Evolutionary conservation across 2,888 invertebrate species (phyloP).

Genomic region (Hermaeophaga mercurialis): DNA sequence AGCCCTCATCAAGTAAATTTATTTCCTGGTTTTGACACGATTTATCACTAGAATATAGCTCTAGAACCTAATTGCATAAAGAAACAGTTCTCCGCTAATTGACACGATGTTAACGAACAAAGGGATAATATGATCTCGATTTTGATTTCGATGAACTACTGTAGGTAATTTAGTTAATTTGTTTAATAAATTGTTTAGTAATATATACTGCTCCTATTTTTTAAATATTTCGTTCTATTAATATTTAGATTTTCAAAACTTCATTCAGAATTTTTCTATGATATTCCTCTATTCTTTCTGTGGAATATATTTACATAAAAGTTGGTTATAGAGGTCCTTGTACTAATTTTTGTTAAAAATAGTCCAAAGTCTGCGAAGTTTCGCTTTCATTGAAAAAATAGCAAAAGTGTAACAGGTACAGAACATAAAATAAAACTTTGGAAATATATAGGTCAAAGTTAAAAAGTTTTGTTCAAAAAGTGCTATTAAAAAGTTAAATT

Average conservation of each 20-base stretch:
- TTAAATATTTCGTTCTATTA: too few species aligned
- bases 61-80: slow-evolving; percentile 44
- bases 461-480: slow-evolving; percentile 49
- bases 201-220: too few species aligned
- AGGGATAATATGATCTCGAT: slow-evolving; percentile 26
- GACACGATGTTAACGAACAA: slow-evolving; percentile 41
- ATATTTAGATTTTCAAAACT: too few species aligned
- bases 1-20: slow-evolving; percentile 47
- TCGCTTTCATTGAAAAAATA: slow-evolving; percentile 18
- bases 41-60: slow-evolving; percentile 35
- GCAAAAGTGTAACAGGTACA: slow-evolving; percentile 28
- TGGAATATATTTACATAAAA: too few species aligned
- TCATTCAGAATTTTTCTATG: too few species aligned
- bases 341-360: slow-evolving; percentile 2
- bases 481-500: slow-evolving; percentile 50
- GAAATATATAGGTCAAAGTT: slow-evolving; percentile 48
- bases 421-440: slow-evolving; percentile 44
- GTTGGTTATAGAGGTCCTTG: neutral
- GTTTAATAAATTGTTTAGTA: too few species aligned
- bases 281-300: too few species aligned
- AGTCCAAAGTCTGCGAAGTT: slow-evolving; percentile 19
- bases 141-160: too few species aligned
- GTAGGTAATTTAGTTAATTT: too few species aligned
- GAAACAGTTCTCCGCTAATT: slow-evolving; percentile 44
- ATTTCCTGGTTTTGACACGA: slow-evolving; percentile 45